phyloP scores from a whole-genome alignment of 2,797 vertebrate species.

The Anableps anableps region DNA sequence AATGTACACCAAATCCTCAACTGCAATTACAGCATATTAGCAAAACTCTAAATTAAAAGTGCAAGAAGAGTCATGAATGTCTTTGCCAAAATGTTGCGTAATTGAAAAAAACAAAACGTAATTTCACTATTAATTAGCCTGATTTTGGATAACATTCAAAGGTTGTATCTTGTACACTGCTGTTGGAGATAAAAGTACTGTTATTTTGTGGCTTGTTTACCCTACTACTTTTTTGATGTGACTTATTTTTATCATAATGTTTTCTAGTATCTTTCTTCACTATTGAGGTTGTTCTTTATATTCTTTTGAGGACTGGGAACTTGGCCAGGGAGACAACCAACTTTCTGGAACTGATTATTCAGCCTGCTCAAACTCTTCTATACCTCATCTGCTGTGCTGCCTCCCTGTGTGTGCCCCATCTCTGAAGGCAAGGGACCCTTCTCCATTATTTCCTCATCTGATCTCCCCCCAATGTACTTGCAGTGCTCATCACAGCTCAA shows the following conservation, averaged over 20 bases:
- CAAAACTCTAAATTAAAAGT: conserved; percentile 6
- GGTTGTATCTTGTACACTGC: conserved; percentile 20
- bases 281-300: conserved; percentile 58
- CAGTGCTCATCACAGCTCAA: conserved; percentile 62
- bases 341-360: conserved; percentile 70
- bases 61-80: not conserved
- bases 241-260: conserved; percentile 13
- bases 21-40: conserved; percentile 7
- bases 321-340: conserved; percentile 67
- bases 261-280: conserved; percentile 53
- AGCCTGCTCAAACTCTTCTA: conserved; percentile 65
- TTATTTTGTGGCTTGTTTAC: conserved; percentile 52
- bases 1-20: not conserved
- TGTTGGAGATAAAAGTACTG: conserved; percentile 22
- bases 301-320: conserved; percentile 54
- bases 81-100: conserved; percentile 3
- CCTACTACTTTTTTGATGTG: conserved; percentile 16
- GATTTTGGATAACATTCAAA: conserved; percentile 29
- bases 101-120: not conserved
- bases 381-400: conserved; percentile 59
- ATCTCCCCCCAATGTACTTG: conserved; percentile 69
- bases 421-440: conserved; percentile 60
- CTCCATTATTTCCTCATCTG: conserved; percentile 77
- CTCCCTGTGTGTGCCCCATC: conserved; percentile 37
- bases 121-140: conserved; percentile 6